Conservation (phyloP, 1,140 invertebrate genomes). For the Agrilus planipennis region DNA sequence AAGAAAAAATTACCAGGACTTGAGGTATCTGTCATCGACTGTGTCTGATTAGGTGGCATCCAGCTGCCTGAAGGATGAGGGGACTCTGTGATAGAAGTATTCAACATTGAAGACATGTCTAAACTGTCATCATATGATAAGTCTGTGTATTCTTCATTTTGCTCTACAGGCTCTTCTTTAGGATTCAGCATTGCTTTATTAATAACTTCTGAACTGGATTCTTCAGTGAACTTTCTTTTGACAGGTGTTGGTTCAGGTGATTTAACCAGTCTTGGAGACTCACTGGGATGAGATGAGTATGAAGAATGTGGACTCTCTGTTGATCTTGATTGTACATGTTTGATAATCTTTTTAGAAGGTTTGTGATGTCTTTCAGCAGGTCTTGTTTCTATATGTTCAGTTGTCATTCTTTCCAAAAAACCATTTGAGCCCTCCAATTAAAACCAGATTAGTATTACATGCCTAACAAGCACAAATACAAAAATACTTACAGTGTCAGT, state of each 20-base stretch:
- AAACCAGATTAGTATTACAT: slow-evolving; percentile 1
- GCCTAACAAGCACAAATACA: too few species aligned
- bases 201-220: slow-evolving; percentile 9
- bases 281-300: slow-evolving; percentile 7
- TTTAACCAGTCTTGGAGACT: slow-evolving; percentile 15
- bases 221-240: slow-evolving; percentile 16
- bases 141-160: background rate
- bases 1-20: slow-evolving; percentile 21
- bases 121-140: slow-evolving; percentile 16
- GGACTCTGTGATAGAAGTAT: slow-evolving; percentile 22
- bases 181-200: slow-evolving; percentile 19
- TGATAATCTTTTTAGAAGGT: slow-evolving; percentile 24
- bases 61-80: slow-evolving; percentile 12
- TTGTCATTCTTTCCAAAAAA: slow-evolving; percentile 5
- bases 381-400: slow-evolving; percentile 11
- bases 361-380: slow-evolving; percentile 21
- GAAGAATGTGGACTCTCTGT: slow-evolving; percentile 16
- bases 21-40: slow-evolving; percentile 18
- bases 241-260: slow-evolving; percentile 17
- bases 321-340: slow-evolving; percentile 23
- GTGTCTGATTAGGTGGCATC: slow-evolving; percentile 6
- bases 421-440: background rate
- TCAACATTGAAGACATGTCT: slow-evolving; percentile 24
- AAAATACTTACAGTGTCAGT: slow-evolving; percentile 38
- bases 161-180: slow-evolving; percentile 26